Evolutionary conservation across 2,113 vertebrate genomes (phyloP), one percentile per base, ranked within the genome.

Genomic region (Crocuta crocuta): DNA sequence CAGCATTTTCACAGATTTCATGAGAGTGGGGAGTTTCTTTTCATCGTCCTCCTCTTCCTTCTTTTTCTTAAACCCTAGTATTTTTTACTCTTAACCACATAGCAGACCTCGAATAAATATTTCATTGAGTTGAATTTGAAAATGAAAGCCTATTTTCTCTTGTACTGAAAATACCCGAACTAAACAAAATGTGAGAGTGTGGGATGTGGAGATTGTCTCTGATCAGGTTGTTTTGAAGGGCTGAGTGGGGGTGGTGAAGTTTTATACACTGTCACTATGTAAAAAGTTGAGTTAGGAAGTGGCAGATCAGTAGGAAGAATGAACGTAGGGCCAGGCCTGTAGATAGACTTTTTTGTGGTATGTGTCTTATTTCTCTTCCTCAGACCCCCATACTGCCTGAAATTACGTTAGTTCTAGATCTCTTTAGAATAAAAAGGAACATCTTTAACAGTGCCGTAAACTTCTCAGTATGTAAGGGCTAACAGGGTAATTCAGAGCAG

Each of bases 71-170:
- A 79, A 70, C 2, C 2, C 48, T 94, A 45, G 19, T 3, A 21
- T 71, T 10, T 87, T 95, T 76, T 1, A 89, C 48, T 89, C 43
- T 48, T 82, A 81, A 73, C 24, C 33, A n/a, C 7, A 2, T 33
- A 74, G 70, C 24, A 89, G 70, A 31, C 24, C 26, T 71, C 81
- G n/a, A 79, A 39, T 50, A 89, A 63, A 66, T 82, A 80, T 79
- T 90, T 78, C 43, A 21, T 50, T 94, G 70, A 86, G 55, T 76
- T 61, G 12, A 65, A 71, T 79, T 92, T 61, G 53, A 81, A 82
- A 82, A 28, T 79, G 28, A 88, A 80, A 96, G 48, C 55, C 58
- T 63, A 33, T 96, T 88, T 53, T 33, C 13, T 84, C 2, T 82
- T 95, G 15, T 71, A 33, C 33, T 76, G 55, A 92, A 83, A 81